These are phyloP conservation scores for Apeira syringaria DNA, from an alignment of 2,888 invertebrate species.

Conservation along the genomic window DNA sequence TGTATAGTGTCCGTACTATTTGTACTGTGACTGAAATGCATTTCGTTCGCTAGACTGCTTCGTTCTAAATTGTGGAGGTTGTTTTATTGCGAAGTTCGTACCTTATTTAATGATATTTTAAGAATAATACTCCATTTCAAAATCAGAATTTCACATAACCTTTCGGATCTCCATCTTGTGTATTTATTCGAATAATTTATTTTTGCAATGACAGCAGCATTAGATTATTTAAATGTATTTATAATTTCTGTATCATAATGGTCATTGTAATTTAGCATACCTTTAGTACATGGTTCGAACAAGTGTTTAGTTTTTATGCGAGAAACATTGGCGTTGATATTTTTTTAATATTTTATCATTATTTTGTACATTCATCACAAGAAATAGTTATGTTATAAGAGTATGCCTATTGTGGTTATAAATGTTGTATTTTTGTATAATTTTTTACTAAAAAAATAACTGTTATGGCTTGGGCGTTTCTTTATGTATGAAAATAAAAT, in stretches of 20 bases:
- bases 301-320: constrained; percentile 46
- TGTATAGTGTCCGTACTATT: constrained; percentile 10
- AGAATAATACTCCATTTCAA: constrained; percentile 48
- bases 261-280: constrained; percentile 48
- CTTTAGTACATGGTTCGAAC: constrained; percentile 67
- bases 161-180: constrained; percentile 40
- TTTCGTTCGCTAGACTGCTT: constrained; percentile 69
- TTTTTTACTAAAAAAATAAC: constrained; percentile 33
- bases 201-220: constrained; percentile 61
- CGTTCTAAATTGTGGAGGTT: constrained; percentile 46
- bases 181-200: constrained; percentile 70
- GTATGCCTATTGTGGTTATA: constrained; percentile 41
- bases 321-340: constrained; percentile 39
- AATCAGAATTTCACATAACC: constrained; percentile 4
- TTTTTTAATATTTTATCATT: constrained; percentile 45
- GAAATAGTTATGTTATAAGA: constrained; percentile 45
- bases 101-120: constrained; percentile 45
- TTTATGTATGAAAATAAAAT: constrained; percentile 43
- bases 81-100: constrained; percentile 47
- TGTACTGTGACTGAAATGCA: constrained; percentile 40
- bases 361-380: constrained; percentile 53
- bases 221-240: constrained; percentile 62
- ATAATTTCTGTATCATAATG: constrained; percentile 83
- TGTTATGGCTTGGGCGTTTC: constrained; percentile 21
- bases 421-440: constrained; percentile 57